phyloP scores from a whole-genome alignment of 2,797 vertebrate species.

The Molossus alvarezi region DNA sequence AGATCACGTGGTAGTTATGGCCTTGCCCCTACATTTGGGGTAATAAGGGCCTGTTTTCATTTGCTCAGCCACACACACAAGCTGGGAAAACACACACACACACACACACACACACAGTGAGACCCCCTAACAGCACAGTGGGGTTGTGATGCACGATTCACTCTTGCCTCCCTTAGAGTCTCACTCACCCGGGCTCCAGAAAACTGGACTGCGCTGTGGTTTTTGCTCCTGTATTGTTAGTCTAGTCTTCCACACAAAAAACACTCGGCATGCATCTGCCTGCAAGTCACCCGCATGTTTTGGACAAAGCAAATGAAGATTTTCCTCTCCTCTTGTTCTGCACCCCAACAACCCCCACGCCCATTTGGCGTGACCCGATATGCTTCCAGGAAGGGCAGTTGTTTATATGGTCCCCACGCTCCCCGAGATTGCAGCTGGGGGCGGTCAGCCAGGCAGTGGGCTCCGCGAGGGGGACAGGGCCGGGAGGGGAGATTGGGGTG shows the following conservation, averaged over 20 bases:
- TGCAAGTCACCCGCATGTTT: background rate
- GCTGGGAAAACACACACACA: background rate
- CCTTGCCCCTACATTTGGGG: background rate
- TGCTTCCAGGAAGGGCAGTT: background rate
- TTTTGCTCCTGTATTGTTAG: background rate
- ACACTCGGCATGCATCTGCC: background rate
- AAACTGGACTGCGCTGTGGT: background rate
- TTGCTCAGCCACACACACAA: fast-evolving
- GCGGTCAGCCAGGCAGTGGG: background rate
- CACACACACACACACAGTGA: background rate
- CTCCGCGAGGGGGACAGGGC: background rate
- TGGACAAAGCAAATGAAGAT: background rate
- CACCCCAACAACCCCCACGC: background rate
- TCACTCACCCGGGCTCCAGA: background rate
- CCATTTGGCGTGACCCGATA: background rate
- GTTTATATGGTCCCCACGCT: fast-evolving
- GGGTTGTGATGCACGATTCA: background rate
- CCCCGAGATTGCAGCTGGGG: background rate
- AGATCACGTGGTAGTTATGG: fast-evolving
- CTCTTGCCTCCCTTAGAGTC: background rate
- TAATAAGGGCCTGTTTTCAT: background rate
- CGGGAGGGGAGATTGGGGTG: background rate
- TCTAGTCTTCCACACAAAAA: background rate
- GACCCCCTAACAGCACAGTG: no score
- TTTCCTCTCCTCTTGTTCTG: background rate